Conservation (phyloP, 2,797 vertebrate genomes). For the Coendou prehensilis region DNA sequence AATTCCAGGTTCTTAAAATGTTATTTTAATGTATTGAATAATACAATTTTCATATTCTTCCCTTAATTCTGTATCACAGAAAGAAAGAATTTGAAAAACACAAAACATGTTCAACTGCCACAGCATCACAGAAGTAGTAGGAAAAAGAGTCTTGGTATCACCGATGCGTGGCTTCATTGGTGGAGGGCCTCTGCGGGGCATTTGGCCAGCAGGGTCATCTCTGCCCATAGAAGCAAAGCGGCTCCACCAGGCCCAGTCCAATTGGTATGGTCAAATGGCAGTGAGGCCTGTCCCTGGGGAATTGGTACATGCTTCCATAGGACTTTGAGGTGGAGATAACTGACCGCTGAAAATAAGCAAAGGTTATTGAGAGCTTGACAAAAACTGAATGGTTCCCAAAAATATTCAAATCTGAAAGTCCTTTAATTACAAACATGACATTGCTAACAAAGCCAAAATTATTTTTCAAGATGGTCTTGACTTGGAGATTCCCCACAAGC, state of each 20-base stretch:
- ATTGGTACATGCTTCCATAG: not conserved
- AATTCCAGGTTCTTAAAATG: not conserved
- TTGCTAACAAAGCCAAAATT: not conserved
- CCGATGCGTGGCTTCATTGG: not conserved
- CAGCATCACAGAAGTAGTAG: not conserved
- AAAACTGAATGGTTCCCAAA: slow-evolving; percentile 27
- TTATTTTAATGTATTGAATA: not conserved
- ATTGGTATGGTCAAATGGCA: not conserved
- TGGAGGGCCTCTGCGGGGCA: not conserved
- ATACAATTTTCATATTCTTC: not conserved
- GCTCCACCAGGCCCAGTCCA: not conserved
- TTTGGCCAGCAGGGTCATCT: not conserved
- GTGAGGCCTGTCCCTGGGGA: not conserved
- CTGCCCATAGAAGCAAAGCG: not conserved
- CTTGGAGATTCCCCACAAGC: not conserved
- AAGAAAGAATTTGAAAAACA: not conserved
- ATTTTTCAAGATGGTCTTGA: not conserved
- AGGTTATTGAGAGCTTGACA: slow-evolving; percentile 34
- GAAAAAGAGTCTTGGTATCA: not conserved
- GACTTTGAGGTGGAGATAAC: not conserved
- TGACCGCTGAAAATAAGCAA: not conserved
- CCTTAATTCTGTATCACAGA: not conserved
- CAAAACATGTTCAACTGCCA: not conserved
- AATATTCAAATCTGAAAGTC: not conserved
- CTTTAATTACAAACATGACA: not conserved